Evolutionary conservation across 2,797 vertebrate species (phyloP).

Genomic region (Atherinosoma microstoma): DNA sequence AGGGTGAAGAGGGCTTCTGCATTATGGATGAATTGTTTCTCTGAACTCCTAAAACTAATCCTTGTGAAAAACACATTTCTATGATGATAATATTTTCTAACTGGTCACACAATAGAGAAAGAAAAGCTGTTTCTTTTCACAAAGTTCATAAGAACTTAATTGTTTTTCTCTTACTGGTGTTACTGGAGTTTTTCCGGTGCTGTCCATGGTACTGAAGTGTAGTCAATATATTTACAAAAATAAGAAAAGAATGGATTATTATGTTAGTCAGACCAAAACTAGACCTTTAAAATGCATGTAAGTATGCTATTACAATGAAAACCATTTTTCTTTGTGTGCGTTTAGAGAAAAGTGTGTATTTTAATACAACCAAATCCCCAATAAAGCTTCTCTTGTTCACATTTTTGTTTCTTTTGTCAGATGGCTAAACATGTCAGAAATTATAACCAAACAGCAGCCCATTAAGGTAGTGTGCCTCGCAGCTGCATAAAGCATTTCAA

Average conservation of each 20-base stretch:
- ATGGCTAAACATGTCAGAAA: no score
- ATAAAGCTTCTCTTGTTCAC: no score
- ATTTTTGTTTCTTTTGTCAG: not conserved
- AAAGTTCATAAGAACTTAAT: not conserved
- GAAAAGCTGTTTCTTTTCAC: not conserved
- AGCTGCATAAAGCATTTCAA: no score
- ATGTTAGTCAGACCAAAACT: not conserved
- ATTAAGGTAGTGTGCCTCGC: no score
- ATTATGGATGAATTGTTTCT: constrained; percentile 34
- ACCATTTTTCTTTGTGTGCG: no score
- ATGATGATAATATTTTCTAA: constrained; percentile 27
- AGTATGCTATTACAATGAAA: not conserved
- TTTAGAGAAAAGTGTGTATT: no score
- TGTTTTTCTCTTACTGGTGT: not conserved
- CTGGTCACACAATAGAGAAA: not conserved
- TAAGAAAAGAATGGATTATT: not conserved
- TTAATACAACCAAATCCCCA: no score
- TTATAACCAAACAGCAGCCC: no score
- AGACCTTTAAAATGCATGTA: not conserved
- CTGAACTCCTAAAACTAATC: constrained; percentile 14
- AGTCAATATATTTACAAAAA: not conserved
- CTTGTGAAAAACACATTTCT: constrained; percentile 24
- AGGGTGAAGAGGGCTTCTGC: constrained; percentile 16
- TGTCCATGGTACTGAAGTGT: not conserved
- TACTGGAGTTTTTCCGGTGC: no score